These are phyloP conservation scores for Nerophis ophidion DNA, from an alignment of 2,113 vertebrate species.

Conservation along the genomic window DNA sequence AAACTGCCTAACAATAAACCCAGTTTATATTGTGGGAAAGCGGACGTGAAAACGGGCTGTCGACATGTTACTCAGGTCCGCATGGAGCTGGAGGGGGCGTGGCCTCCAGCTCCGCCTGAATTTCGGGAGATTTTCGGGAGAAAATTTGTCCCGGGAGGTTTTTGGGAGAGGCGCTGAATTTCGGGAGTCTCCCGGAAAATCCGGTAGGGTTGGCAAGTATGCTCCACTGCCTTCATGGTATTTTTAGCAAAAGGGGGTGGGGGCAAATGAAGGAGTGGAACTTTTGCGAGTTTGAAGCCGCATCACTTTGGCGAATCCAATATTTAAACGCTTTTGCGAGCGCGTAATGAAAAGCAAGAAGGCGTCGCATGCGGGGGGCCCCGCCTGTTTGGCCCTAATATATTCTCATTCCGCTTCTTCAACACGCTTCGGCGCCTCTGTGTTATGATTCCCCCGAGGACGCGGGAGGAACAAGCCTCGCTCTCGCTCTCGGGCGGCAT, in stretches of 20 bases:
- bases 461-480: constrained; percentile 28
- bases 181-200: too few relatives aligned
- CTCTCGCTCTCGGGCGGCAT: constrained; percentile 34
- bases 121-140: too few relatives aligned
- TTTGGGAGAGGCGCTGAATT: too few relatives aligned
- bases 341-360: constrained; percentile 12
- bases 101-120: too few relatives aligned
- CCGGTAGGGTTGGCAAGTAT: too few relatives aligned
- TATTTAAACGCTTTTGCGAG: constrained; percentile 22
- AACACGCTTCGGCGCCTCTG: constrained; percentile 45
- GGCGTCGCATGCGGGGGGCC: constrained; percentile 3
- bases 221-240: constrained; percentile 55
- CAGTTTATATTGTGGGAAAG: too few relatives aligned
- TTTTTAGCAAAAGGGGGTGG: constrained; percentile 53
- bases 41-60: too few relatives aligned
- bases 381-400: constrained; percentile 30
- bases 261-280: constrained; percentile 5
- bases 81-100: too few relatives aligned
- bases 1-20: too few relatives aligned
- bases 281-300: constrained; percentile 17
- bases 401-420: constrained; percentile 51
- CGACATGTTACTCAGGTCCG: too few relatives aligned
- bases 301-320: constrained; percentile 17
- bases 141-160: too few relatives aligned
- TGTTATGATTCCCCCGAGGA: constrained; percentile 37